Base-by-base conservation (phyloP, 2,113 vertebrate genomes). In the Antennarius striatus region DNA sequence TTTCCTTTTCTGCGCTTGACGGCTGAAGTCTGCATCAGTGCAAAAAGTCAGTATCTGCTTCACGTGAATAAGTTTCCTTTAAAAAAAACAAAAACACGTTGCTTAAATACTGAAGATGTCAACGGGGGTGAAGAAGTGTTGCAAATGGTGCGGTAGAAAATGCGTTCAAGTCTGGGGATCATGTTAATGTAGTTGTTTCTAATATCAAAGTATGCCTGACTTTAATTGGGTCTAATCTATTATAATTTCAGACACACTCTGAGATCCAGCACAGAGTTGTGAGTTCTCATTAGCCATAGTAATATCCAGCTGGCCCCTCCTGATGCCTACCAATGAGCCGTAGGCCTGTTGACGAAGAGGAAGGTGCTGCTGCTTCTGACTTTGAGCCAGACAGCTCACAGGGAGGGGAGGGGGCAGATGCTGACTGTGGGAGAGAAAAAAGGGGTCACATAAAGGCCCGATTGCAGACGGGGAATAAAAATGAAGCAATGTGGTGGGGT, bases 261-360 rank as follows among this genome's bases (percentile, higher is more conserved):
- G 43, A 58, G 16, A 49, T 14, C 58, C 42, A 6, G 17, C 4
- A 1, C 30, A n/a, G 30, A 73, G 76, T 57, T 70, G 61, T 67
- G 56, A 67, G 30, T 80, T 47, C 63, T 76, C 74, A 80, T 83
- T 78, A 75, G 54, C 22, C 1, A 30, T 47, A 56, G 60, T 71
- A 77, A 79, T 65, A 59, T 74, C 70, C 67, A 81, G 65, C 48
- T 73, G 66, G 39, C 29, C 69, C 39, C 16, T 53, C 6, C 53
- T 59, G 4, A 74, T 74, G 69, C 73, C 54, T 71, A 56, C 49
- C 60, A 72, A 71, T 67, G 52, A 86, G 52, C 47, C 28, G 4
- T 36, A 68, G 43, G 63, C 49, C 13, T 45, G 22, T 68, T 9
- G 48, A 62, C 30, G n/a, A 36, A 28, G 17, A 55, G 43, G 54